phyloP scores from a whole-genome alignment of 2,888 invertebrate genomes.

The Meliscaeva auricollis region DNA sequence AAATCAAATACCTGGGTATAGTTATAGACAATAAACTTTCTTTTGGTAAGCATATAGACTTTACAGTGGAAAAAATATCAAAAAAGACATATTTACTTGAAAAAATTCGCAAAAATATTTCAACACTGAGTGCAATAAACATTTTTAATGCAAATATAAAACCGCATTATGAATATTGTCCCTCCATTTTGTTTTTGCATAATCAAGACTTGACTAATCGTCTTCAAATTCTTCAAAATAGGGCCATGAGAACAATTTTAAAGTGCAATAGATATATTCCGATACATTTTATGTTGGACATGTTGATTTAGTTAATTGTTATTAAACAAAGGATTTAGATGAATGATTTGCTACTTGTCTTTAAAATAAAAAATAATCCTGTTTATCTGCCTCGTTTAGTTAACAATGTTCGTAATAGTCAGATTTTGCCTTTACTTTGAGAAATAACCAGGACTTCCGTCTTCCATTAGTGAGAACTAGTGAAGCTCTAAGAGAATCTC shows the following conservation, averaged over 20 bases:
- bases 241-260: background rate
- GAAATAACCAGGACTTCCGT: no score
- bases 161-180: constrained; percentile 9
- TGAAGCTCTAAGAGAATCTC: no score
- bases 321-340: no score
- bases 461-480: no score
- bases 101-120: constrained; percentile 3
- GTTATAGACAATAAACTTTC: constrained; percentile 8
- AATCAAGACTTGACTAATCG: background rate
- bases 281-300: background rate
- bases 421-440: no score
- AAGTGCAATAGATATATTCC: background rate
- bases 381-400: no score
- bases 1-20: constrained; percentile 1
- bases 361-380: no score
- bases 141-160: constrained; percentile 2
- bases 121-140: constrained; percentile 4
- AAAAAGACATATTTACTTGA: background rate
- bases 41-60: background rate
- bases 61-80: background rate
- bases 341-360: no score
- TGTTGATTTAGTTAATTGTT: background rate
- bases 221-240: background rate
- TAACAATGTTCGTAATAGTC: no score
- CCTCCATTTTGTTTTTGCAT: constrained; percentile 6